phyloP scores from a whole-genome alignment of 2,113 vertebrate species.

The Pseudolaguvia tuberculata region DNA sequence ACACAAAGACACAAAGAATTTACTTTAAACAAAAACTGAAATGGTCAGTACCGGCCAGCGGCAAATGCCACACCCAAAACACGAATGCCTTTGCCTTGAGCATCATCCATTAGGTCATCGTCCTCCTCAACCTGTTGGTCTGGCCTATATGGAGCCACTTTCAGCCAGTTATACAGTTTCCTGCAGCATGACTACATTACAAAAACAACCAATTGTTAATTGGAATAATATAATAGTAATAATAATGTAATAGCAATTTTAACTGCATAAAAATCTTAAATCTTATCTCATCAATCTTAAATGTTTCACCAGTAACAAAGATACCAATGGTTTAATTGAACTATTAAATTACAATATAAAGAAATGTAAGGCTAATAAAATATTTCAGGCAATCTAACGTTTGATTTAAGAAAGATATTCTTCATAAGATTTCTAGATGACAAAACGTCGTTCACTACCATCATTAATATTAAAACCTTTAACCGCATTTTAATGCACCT shows the following conservation, averaged over 20 bases:
- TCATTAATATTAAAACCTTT: background rate
- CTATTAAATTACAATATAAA: background rate
- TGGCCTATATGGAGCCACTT: slow-evolving; percentile 87
- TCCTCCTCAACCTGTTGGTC: slow-evolving; percentile 97
- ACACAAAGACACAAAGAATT: background rate
- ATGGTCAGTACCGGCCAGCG: slow-evolving; percentile 77
- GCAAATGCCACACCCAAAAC: slow-evolving; percentile 92
- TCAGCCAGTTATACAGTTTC: slow-evolving; percentile 94
- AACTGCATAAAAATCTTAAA: background rate
- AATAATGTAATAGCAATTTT: too few species aligned
- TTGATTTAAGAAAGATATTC: background rate
- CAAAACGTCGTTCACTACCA: too few species aligned
- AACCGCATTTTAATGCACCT: slow-evolving; percentile 68
- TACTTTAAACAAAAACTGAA: background rate
- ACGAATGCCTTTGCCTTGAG: slow-evolving; percentile 90
- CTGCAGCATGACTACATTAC: slow-evolving; percentile 81
- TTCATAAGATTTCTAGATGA: too few species aligned
- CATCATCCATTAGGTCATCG: slow-evolving; percentile 96
- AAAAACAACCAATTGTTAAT: background rate
- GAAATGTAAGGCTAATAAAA: background rate
- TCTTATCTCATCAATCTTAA: too few species aligned
- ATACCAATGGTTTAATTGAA: background rate
- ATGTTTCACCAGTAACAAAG: background rate
- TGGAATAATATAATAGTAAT: too few species aligned
- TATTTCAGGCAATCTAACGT: background rate